Base-by-base conservation (phyloP, 2,113 vertebrate genomes). In the Corythaeola cristata region DNA sequence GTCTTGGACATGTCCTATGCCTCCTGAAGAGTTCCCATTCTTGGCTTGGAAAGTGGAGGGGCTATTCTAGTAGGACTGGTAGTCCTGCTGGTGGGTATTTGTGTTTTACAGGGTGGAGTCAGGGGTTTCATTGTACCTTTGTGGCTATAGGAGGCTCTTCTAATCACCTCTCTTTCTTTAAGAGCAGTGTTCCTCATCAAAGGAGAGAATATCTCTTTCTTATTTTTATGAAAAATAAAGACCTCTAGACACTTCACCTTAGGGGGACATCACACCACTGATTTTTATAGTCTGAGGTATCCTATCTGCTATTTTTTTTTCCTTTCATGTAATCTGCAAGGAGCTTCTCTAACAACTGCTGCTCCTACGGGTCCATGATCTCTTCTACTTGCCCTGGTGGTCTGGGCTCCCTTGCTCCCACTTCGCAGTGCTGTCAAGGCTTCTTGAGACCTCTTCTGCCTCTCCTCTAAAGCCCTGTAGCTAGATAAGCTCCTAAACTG, bases 251-350 rank as follows among this genome's bases (percentile, higher is more conserved):
- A 20, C 24, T 21, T 52, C 26, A 52, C 32, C 30, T 44, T 59
- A 32, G 6, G 17, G 37, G 4, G 8, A 45, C 16, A 27, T 19
- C 2, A 0, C 32, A 32, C 16, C 10, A 15, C 9, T 17, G 3
- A 24, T 44, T 52, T 50, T 39, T 50, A n/a, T 66, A 41, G 15
- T 41, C 44, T 10, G 47, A 44, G 5, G 20, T 73, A 22, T 15
- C 24, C 24, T 30, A 11, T 50, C 17, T 30, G 11, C 26, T 37
- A 8, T 11, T 28, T 20, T 33, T n/a, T 11, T 75, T 28, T 33
- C 1, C 14, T 75, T 28, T 33, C 1, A 1, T 30, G 53, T 9
- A 30, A 52, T 59, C 44, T 76, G 15, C 35, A 30, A 63, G 58
- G 26, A 45, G 2, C 15, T 84, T 53, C 37, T 73, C 22, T 75